Conservation (phyloP, 2,113 vertebrate genomes). For the Petrocephalus zakoni region DNA sequence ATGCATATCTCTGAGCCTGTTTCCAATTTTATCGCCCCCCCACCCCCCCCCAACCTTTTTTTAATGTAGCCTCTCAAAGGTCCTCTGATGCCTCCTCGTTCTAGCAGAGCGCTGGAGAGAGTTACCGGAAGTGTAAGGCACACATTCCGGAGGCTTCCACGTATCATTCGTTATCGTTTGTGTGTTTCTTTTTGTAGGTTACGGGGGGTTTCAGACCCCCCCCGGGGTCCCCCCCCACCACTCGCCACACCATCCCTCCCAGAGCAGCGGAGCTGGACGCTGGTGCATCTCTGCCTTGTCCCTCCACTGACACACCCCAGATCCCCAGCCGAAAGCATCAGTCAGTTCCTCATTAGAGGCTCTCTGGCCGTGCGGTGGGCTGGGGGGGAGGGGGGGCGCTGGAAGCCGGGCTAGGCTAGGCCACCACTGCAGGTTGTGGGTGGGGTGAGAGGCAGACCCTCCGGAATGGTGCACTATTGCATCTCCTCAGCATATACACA, state of each 20-base stretch:
- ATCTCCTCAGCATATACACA: background rate
- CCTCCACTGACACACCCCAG: background rate
- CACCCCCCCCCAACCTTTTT: background rate
- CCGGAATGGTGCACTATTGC: background rate
- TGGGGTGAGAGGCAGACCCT: too few species aligned
- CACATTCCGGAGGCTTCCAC: background rate
- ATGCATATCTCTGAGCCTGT: background rate
- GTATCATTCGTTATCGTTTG: background rate
- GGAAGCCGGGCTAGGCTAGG: background rate
- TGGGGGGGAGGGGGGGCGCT: background rate
- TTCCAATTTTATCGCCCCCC: background rate
- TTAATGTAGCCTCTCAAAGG: background rate
- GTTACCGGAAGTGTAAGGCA: background rate
- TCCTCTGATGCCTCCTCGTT: background rate
- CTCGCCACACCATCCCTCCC: background rate
- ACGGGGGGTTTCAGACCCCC: background rate
- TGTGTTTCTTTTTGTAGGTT: background rate
- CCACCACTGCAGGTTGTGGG: background rate
- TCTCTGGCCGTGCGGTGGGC: background rate
- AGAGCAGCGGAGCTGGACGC: background rate
- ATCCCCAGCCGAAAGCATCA: background rate
- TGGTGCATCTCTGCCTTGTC: background rate
- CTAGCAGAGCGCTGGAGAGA: background rate
- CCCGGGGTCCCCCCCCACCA: background rate
- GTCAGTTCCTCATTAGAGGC: constrained; percentile 7